These are phyloP conservation scores for Ennomos fuscantarius DNA, from an alignment of 2,888 invertebrate genomes.

Conservation along the genomic window DNA sequence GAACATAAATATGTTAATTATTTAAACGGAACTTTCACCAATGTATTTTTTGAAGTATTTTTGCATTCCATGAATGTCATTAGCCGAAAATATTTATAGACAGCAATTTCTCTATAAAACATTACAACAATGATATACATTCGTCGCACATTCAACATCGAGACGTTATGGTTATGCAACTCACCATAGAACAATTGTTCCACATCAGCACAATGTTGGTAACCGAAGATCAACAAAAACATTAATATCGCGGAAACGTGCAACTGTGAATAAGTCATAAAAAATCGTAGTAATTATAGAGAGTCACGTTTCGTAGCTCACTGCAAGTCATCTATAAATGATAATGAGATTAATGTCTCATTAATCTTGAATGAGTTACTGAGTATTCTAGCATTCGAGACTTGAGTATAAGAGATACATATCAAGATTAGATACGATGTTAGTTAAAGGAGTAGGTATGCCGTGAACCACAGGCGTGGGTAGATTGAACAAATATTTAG, in stretches of 20 bases:
- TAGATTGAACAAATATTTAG: too few relatives aligned
- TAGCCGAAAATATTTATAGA: constrained; percentile 17
- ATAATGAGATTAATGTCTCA: too few relatives aligned
- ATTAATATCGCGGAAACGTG: constrained; percentile 63
- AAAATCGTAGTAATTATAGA: constrained; percentile 30
- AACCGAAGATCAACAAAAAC: constrained; percentile 57
- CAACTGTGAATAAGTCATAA: constrained; percentile 54
- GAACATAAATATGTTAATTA: too few relatives aligned
- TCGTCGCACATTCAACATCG: constrained; percentile 15
- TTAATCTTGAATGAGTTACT: not conserved
- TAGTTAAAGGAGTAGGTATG: too few relatives aligned
- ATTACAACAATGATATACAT: constrained; percentile 28
- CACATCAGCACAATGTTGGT: constrained; percentile 62
- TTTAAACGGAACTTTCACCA: too few relatives aligned
- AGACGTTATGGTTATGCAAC: constrained; percentile 58
- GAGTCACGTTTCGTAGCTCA: constrained; percentile 8
- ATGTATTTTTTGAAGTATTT: too few relatives aligned
- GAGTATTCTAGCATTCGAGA: not conserved
- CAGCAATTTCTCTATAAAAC: constrained; percentile 18
- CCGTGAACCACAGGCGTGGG: too few relatives aligned
- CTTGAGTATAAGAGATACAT: not conserved
- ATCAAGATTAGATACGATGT: too few relatives aligned
- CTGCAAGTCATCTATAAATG: not conserved
- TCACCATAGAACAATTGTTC: constrained; percentile 63
- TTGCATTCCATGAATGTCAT: constrained; percentile 14